A percentile compares a stretch with the other conserved stretches of the same genome.
These are phyloP conservation scores for Trigoniulus corallinus DNA, from an alignment of 1,140 invertebrate genomes.

Conservation along the genomic window DNA sequence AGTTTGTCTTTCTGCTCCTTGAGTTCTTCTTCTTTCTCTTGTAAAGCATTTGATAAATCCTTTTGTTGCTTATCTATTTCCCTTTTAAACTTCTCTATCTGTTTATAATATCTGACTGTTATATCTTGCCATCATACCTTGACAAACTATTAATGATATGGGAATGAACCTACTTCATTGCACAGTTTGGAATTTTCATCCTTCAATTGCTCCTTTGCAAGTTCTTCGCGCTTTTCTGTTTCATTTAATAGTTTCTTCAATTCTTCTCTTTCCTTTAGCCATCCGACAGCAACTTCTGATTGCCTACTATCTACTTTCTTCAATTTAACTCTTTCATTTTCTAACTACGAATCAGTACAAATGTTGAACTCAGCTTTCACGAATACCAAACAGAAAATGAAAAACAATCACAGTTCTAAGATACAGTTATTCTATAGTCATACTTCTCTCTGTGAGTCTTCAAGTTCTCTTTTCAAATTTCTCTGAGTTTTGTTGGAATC, in stretches of 20 bases:
- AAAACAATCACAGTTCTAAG: background rate
- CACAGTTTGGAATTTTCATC: background rate
- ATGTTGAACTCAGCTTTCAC: too few species aligned
- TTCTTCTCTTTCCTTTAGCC: constrained; percentile 21
- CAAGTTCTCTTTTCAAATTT: constrained; percentile 4
- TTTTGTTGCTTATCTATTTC: constrained; percentile 4
- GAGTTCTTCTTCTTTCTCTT: constrained; percentile 14
- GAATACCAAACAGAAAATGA: background rate
- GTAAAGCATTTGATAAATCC: constrained; percentile 9
- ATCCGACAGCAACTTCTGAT: constrained; percentile 23
- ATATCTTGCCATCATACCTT: background rate
- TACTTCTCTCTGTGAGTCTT: constrained; percentile 33
- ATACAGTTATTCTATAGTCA: constrained; percentile 1
- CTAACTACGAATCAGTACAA: too few species aligned
- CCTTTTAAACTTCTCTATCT: background rate
- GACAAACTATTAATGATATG: background rate
- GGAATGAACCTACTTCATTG: constrained; percentile 4
- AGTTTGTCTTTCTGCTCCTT: constrained; percentile 14
- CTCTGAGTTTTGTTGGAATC: constrained; percentile 35
- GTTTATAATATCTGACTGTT: background rate
- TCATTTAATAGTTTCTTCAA: constrained; percentile 22
- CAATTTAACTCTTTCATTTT: constrained; percentile 36
- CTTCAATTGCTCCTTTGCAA: background rate
- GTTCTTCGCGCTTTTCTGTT: constrained; percentile 23
- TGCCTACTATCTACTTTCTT: constrained; percentile 37